Base-by-base conservation (phyloP, 2,113 vertebrate species). In the Pimephales promelas region DNA sequence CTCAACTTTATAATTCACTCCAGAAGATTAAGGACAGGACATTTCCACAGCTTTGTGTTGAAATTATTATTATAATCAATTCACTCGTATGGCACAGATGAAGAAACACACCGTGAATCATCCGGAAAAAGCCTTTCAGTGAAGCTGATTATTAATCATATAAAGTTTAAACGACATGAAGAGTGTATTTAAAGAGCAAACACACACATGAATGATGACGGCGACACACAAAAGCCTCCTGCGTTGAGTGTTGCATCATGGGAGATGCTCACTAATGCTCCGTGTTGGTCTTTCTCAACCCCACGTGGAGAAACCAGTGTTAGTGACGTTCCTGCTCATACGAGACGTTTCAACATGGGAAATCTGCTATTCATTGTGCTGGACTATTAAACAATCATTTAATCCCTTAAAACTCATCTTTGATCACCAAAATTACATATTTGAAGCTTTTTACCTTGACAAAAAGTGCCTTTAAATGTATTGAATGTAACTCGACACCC, bases 321-420 rank as follows among this genome's bases (percentile, higher is more conserved):
- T 14, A 47, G 47, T 49, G 26, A 47, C 18, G 4, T 47, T 16
- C 28, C 18, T 56, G 52, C 9, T 59, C 59, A 59, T 75, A 83
- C 47, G 75, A 84, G 68, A 28, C 28, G 85, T 74, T 61, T 18
- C 49, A 56, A 26, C 45, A 52, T 4, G 78, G 61, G 78, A 86
- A 24, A 68, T 14, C 71, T 40, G 40, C 40, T 40, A 40, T 40
- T 9, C 40, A 40, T 40, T 40, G 40, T 2, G 2, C 40, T 9
- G 40, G 40, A 9, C 8, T 40, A 2, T 40, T 34, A 34, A 4
- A 4, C 40, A 9, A 10, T 40, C 8, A 6, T 9, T 40, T 40
- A 9, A 40, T 9, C 40, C 40, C 40, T 40, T 9, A 40, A 40
- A 40, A 0, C 40, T 40, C 40, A 40, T 9, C 40, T 40, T 40